Evolutionary conservation across 2,113 vertebrate genomes (phyloP), one percentile per base, ranked within the genome.

Genomic region (Hyaena hyaena): DNA sequence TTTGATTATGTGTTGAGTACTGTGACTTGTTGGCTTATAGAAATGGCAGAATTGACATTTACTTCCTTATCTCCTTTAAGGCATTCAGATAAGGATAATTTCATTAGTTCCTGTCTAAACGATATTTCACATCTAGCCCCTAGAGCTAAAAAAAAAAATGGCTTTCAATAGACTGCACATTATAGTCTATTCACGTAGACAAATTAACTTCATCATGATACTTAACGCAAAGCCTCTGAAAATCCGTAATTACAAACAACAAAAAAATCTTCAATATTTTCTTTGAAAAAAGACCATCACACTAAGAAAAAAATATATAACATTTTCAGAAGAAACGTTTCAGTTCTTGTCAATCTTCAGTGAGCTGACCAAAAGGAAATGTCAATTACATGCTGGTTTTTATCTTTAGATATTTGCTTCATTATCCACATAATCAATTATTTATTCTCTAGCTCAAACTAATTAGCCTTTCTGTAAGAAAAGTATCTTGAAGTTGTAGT

Each of bases 31-130:
- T 98, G 71, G 82, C 88, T 43, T 55, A 31, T 82, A 95, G 95
- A 97, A 96, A 96, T 14, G 96, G 71, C 58, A 95, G 17, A 97
- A 98, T 95, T 98, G 98, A 94, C 96, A 95, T 98, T 98, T 97
- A 10, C 84, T 88, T 91, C 95, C 76, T 96, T 96, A 96, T 98
- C 95, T 98, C 89, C 93, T 98, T 97, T 89, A 96, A 95, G 97
- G 96, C 86, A 73, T 96, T 96, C 97, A 97, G 97, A 98, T 98
- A 98, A 98, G 80, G 55, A 97, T 98, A 97, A 98, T 98, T 98
- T 96, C 97, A 98, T 98, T 98, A 98, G 87, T 98, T 98, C 69
- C 76, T 91, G 53, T 97, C 96, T 96, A 98, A 98, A 93, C 1
- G 26, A 97, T 97, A 69, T 93, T 98, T 98, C 96, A 98, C 69